Evolutionary conservation across 2,113 vertebrate genomes (phyloP).

Genomic region (Taxidea taxus): DNA sequence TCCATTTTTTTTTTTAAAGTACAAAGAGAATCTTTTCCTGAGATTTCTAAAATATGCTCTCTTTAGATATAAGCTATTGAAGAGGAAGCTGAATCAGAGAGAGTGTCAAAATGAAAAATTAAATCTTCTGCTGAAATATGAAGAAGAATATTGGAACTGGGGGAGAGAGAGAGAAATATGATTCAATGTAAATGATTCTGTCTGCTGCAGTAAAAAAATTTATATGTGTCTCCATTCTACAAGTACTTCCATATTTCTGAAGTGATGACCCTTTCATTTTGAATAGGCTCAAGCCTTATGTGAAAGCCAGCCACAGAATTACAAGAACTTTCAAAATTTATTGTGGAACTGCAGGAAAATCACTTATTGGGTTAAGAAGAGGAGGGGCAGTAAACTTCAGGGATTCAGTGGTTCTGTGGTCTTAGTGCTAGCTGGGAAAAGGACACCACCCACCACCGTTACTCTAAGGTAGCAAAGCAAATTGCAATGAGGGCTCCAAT

Average conservation of each 20-base stretch:
- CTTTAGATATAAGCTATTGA: constrained; percentile 10
- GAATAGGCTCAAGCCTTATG: constrained; percentile 12
- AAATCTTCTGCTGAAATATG: constrained; percentile 48
- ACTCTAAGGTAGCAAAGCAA: not conserved
- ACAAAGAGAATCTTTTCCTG: not conserved
- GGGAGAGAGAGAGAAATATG: constrained; percentile 24
- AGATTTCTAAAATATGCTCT: constrained; percentile 36
- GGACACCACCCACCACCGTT: not conserved
- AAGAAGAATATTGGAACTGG: constrained; percentile 29
- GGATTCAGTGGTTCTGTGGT: not conserved
- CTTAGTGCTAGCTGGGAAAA: not conserved
- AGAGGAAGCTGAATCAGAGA: not conserved
- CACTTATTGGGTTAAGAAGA: not conserved
- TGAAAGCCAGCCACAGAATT: constrained; percentile 22
- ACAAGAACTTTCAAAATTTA: constrained; percentile 19
- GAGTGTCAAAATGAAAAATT: constrained; percentile 53
- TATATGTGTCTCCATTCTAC: constrained; percentile 16
- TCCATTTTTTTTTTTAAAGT: constrained; percentile 26
- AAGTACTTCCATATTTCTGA: constrained; percentile 48
- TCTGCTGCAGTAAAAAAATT: constrained; percentile 12
- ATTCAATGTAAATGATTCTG: constrained; percentile 43
- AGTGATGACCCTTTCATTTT: constrained; percentile 50
- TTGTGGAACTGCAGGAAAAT: not conserved
- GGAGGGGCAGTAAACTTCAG: not conserved
- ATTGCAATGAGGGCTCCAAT: not conserved